These are phyloP conservation scores for Crotalus helleri DNA, from an alignment of 2,113 vertebrate species.

Conservation along the genomic window DNA sequence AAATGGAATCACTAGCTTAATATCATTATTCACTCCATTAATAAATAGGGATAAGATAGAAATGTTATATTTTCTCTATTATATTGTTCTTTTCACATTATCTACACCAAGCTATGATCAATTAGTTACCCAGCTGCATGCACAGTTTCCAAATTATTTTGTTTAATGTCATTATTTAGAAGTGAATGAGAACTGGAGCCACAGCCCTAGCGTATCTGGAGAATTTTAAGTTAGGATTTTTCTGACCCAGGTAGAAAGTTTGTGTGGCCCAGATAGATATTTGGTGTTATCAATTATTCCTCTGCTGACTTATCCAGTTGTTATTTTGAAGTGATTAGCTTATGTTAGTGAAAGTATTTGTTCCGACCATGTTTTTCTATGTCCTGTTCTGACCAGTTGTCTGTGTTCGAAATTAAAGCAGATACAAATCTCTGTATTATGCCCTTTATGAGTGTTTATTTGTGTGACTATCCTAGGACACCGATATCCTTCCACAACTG, in stretches of 20 bases:
- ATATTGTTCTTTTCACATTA: neutral
- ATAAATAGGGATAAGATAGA: neutral
- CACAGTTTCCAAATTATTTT: neutral
- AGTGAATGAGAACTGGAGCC: neutral
- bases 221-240: conserved; percentile 1
- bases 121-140: neutral
- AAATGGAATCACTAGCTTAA: neutral
- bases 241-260: conserved; percentile 27
- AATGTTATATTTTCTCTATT: neutral
- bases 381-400: neutral
- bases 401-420: neutral
- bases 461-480: neutral
- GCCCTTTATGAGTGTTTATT: neutral
- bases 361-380: neutral
- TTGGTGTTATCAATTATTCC: conserved; percentile 10
- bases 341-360: neutral
- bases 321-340: neutral
- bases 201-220: neutral
- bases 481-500: neutral
- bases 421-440: neutral
- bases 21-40: neutral
- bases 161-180: neutral
- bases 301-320: conserved; percentile 8
- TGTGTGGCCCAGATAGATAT: conserved; percentile 27
- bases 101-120: neutral